A percentile compares a stretch with the other conserved stretches of the same genome.
These are phyloP conservation scores for Tympanuchus pallidicinctus DNA, from an alignment of 2,113 vertebrate genomes.

Conservation along the genomic window DNA sequence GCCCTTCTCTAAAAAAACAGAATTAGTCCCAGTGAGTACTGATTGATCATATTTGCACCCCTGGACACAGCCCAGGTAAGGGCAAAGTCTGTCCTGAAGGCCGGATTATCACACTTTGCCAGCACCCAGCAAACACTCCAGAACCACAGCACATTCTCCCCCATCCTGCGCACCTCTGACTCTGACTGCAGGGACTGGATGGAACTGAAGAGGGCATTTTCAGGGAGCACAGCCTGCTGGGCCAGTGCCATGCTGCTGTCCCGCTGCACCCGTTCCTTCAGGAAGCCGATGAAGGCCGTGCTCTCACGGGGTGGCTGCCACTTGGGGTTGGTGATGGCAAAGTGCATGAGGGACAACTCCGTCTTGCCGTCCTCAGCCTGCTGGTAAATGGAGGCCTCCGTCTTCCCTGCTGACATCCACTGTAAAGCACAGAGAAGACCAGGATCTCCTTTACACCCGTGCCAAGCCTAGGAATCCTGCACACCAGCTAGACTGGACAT, in stretches of 20 bases:
- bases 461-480: background rate
- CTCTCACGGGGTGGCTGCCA: conserved; percentile 96
- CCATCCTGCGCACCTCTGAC: conserved; percentile 82
- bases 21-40: background rate
- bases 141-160: background rate
- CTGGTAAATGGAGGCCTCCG: conserved; percentile 96
- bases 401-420: conserved; percentile 97
- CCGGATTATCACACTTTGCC: background rate
- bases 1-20: background rate
- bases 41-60: background rate
- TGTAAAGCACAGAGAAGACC: conserved; percentile 51
- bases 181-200: conserved; percentile 87
- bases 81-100: background rate
- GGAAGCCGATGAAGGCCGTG: conserved; percentile 94
- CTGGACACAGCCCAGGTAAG: background rate
- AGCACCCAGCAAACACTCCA: background rate
- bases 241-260: conserved; percentile 83
- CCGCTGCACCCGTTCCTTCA: conserved; percentile 94
- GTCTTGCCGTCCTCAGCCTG: conserved; percentile 98
- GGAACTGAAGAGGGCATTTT: conserved; percentile 86
- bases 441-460: background rate
- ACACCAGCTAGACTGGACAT: background rate
- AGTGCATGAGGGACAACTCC: conserved; percentile 97
- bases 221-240: conserved; percentile 80
- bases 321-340: conserved; percentile 97